A percentile compares a stretch with the other conserved stretches of the same genome.
phyloP scores from a whole-genome alignment of 2,113 vertebrate genomes.

The Thermophis baileyi region DNA sequence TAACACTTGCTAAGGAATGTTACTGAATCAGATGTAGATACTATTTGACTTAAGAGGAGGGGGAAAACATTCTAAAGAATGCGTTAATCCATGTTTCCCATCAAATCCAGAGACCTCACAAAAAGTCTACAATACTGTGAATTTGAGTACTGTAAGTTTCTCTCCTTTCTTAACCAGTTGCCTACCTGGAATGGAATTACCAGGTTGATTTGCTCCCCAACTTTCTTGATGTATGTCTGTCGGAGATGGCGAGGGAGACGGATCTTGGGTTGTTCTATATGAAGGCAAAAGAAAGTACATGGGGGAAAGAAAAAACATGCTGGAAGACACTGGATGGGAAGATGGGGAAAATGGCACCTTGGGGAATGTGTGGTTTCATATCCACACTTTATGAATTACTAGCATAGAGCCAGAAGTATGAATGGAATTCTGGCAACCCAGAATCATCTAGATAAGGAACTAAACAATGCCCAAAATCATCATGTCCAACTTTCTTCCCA shows the following conservation, averaged over 20 bases:
- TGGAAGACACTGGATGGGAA: neutral
- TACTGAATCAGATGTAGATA: neutral
- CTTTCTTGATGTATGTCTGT: constrained; percentile 74
- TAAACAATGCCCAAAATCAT: neutral
- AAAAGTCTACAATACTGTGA: neutral
- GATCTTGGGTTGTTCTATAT: constrained; percentile 85
- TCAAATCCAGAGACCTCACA: neutral
- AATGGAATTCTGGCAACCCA: neutral
- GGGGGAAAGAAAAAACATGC: neutral
- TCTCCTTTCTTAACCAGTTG: neutral
- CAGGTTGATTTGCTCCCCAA: constrained; percentile 85
- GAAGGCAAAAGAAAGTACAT: neutral
- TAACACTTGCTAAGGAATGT: neutral
- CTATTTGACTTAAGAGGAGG: neutral
- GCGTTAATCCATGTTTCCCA: neutral
- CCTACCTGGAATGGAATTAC: constrained; percentile 89
- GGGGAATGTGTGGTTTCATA: neutral
- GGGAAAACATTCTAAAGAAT: neutral
- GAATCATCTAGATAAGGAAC: neutral
- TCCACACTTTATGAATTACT: neutral
- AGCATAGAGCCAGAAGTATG: neutral
- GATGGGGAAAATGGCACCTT: neutral
- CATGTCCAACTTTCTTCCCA: neutral
- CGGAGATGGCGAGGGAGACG: constrained; percentile 83
- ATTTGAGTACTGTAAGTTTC: neutral